Base-by-base conservation (phyloP, 2,113 vertebrate species). In the Rana temporaria region DNA sequence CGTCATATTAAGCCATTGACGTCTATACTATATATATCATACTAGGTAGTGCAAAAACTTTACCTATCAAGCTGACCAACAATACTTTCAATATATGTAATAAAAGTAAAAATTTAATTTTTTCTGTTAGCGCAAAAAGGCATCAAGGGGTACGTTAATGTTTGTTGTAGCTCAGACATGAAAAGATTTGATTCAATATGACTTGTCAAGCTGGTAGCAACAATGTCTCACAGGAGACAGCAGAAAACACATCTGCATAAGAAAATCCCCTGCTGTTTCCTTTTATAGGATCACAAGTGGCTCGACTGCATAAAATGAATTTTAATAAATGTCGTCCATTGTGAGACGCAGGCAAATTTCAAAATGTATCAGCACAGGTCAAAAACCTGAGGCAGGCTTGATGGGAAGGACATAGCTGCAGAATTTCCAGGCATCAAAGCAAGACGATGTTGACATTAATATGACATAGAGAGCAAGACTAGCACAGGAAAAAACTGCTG, bases 261-360 rank as follows among this genome's bases (percentile, higher is more conserved):
- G 80, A 83, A 82, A 92, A 91, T 90, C 82, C 85, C 86, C 91
- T 91, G 87, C 87, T 92, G 89, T 90, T 92, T 90, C 89, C 88
- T 87, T 86, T 86, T 85, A 85, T 90, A 85, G 89, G 82, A 87
- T 88, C 92, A 89, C 87, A 91, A 90, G 87, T 86, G 91, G 87
- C 84, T 90, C 86, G 84, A 85, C 57, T 79, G 89, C 63, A 88
- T 89, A 90, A 87, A 90, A 91, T 90, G 89, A 90, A 93, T 94
- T 93, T 92, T 89, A 93, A 89, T 93, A 92, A 93, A 91, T 90
- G 89, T 90, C 90, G 90, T 85, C 85, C 89, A 91, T 91, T 90
- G 90, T 89, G 86, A 87, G 89, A 86, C 71, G 89, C 72, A 79
- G 85, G 85, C 88, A 89, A 88, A 89, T 88, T 86, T 85, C 86